phyloP scores from a whole-genome alignment of 2,797 vertebrate species.

The Tragopan temminckii region DNA sequence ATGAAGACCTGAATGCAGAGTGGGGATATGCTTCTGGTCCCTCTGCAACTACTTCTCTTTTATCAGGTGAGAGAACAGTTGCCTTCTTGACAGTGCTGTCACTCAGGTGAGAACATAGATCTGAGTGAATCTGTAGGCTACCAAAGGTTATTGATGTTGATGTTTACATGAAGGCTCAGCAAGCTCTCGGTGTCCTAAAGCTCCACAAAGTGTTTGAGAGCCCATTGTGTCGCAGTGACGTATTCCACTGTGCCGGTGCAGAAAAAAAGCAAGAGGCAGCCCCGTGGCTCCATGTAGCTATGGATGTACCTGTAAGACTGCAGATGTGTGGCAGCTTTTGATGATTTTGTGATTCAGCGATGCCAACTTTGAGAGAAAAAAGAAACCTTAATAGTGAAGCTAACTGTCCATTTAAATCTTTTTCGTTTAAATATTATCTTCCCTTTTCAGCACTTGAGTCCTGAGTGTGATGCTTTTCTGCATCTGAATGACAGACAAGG shows the following conservation, averaged over 20 bases:
- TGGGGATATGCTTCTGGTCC: neutral
- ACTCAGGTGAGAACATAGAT: neutral
- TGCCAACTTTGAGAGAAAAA: neutral
- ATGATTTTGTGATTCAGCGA: neutral
- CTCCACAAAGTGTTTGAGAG: neutral
- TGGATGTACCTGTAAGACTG: neutral
- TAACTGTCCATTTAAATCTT: neutral
- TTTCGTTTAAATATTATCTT: neutral
- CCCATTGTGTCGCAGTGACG: neutral
- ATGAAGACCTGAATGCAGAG: neutral
- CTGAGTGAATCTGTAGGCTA: neutral
- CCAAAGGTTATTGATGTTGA: neutral
- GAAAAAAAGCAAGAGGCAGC: neutral
- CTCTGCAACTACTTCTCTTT: neutral
- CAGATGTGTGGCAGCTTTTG: neutral
- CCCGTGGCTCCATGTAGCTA: neutral
- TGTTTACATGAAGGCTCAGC: neutral
- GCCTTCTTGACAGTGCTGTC: neutral
- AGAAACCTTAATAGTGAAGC: neutral
- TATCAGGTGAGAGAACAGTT: neutral
- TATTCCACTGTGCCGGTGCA: neutral
- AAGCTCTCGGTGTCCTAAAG: neutral
- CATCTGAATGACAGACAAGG: neutral
- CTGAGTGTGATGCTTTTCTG: neutral
- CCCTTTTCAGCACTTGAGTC: neutral